These are phyloP conservation scores for Ophiodon elongatus DNA, from an alignment of 2,113 vertebrate species.

Conservation along the genomic window DNA sequence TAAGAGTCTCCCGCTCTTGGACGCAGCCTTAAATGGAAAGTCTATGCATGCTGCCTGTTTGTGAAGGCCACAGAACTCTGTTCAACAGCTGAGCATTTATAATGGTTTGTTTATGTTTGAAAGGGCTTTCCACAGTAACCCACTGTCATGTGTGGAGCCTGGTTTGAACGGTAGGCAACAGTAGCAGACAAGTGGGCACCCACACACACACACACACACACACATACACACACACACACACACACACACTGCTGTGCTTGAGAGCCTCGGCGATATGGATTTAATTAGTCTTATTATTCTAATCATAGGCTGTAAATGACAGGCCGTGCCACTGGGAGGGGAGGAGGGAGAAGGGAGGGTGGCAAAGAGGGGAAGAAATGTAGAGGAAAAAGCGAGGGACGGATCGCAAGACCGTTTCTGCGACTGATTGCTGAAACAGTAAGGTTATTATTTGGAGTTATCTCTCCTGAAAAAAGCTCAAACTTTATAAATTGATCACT, in stretches of 20 bases:
- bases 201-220: slow-evolving; percentile 8
- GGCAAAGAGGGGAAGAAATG: neutral
- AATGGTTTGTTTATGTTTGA: slow-evolving; percentile 81
- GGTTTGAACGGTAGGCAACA: slow-evolving; percentile 49
- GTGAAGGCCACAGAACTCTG: slow-evolving; percentile 59
- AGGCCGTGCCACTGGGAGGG: slow-evolving; percentile 61
- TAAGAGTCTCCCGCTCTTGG: slow-evolving; percentile 62
- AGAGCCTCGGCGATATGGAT: slow-evolving; percentile 69
- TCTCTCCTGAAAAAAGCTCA: slow-evolving; percentile 32
- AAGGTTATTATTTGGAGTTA: slow-evolving; percentile 34
- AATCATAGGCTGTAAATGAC: slow-evolving; percentile 79
- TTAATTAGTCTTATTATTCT: slow-evolving; percentile 80
- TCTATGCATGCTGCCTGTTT: slow-evolving; percentile 77
- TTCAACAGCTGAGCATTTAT: slow-evolving; percentile 80
- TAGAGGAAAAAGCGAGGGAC: slow-evolving; percentile 9
- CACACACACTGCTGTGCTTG: slow-evolving; percentile 31
- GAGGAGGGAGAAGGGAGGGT: slow-evolving; percentile 11
- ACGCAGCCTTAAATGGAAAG: slow-evolving; percentile 80
- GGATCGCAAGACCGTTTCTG: slow-evolving; percentile 1
- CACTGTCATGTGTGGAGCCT: slow-evolving; percentile 73
- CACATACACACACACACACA: slow-evolving; percentile 8
- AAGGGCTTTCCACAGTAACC: slow-evolving; percentile 74
- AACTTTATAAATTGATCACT: slow-evolving; percentile 11
- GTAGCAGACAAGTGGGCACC: slow-evolving; percentile 36
- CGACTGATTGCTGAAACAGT: slow-evolving; percentile 32